A percentile compares a stretch with the other conserved stretches of the same genome.
phyloP scores from a whole-genome alignment of 2,888 invertebrate genomes.

The Atherix ibis region DNA sequence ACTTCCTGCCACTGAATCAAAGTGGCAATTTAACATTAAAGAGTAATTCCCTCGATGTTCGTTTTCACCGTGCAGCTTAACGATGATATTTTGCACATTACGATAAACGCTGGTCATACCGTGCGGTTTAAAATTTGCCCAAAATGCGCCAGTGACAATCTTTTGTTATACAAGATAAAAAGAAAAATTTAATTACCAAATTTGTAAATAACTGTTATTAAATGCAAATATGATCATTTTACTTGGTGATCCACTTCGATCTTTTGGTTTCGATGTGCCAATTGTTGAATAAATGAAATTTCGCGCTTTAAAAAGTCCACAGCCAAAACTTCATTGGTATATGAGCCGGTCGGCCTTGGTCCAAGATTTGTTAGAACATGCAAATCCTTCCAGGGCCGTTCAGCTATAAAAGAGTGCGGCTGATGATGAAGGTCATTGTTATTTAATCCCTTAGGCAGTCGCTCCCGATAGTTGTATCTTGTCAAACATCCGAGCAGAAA shows the following conservation, averaged over 20 bases:
- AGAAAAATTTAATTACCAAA: neutral
- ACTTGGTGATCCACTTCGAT: conserved; percentile 52
- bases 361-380: conserved; percentile 45
- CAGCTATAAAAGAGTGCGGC: conserved; percentile 39
- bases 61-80: conserved; percentile 44
- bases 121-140: conserved; percentile 51
- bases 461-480: conserved; percentile 17
- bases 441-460: conserved; percentile 17
- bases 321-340: conserved; percentile 62
- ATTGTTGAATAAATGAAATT: conserved; percentile 36
- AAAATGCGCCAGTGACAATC: conserved; percentile 54
- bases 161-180: conserved; percentile 6
- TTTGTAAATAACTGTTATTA: neutral
- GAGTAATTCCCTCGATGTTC: conserved; percentile 36
- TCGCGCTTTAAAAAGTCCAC: conserved; percentile 43
- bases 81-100: conserved; percentile 67
- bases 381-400: conserved; percentile 48
- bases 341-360: conserved; percentile 52
- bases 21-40: conserved; percentile 80
- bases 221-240: neutral
- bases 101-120: conserved; percentile 72
- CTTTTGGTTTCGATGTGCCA: conserved; percentile 37
- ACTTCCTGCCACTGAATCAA: conserved; percentile 75
- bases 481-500: conserved; percentile 15
- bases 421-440: conserved; percentile 17